These are phyloP conservation scores for Anthopleura xanthogrammica DNA, from an alignment of 92 coral and sea anemone genomes.

Conservation along the genomic window DNA sequence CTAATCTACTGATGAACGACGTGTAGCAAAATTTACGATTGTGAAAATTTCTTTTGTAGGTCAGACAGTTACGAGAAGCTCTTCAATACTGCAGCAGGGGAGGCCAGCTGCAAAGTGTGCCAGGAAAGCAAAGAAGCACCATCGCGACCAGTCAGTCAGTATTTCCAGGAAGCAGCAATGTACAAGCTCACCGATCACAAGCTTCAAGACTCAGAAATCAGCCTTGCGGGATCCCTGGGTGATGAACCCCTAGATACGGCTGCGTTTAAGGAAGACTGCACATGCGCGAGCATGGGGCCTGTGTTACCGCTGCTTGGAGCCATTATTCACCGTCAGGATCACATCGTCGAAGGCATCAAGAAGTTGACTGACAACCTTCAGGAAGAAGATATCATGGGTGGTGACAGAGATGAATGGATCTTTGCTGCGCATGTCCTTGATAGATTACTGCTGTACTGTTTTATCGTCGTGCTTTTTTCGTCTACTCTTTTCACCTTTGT, in stretches of 20 bases:
- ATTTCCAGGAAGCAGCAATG: constrained; percentile 42
- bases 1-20: too few relatives aligned
- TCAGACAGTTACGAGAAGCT: constrained; percentile 36
- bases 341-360: constrained; percentile 72
- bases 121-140: constrained; percentile 18
- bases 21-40: too few relatives aligned
- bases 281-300: constrained; percentile 12
- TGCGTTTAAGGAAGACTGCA: constrained; percentile 17
- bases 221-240: constrained; percentile 23
- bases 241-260: constrained; percentile 19
- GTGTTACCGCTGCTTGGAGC: constrained; percentile 22
- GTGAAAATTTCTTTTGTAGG: neutral
- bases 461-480: constrained; percentile 48
- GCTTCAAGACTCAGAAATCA: constrained; percentile 7
- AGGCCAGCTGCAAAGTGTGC: constrained; percentile 29
- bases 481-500: constrained; percentile 65
- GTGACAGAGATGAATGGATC: constrained; percentile 86
- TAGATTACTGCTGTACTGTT: constrained; percentile 72
- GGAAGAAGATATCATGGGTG: constrained; percentile 68
- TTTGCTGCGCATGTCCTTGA: constrained; percentile 88
- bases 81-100: constrained; percentile 21
- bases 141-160: constrained; percentile 32
- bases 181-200: constrained; percentile 23
- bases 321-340: constrained; percentile 48
- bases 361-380: constrained; percentile 72